Evolutionary conservation across 2,797 vertebrate species (phyloP).

Genomic region (Pygocentrus nattereri): DNA sequence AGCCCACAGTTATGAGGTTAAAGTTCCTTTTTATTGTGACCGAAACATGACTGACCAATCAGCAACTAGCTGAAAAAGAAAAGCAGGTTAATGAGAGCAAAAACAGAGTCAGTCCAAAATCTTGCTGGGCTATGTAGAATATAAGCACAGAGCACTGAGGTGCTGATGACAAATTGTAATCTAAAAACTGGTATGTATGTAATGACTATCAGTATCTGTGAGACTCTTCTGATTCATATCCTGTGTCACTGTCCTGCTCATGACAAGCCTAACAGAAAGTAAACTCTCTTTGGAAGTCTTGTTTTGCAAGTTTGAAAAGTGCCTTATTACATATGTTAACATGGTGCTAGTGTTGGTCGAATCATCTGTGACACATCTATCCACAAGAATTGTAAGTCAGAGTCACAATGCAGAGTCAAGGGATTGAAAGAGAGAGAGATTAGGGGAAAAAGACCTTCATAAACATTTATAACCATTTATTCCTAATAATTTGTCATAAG

Average conservation of each 20-base stretch:
- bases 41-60: neutral
- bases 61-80: neutral
- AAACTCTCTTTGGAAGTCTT: constrained; percentile 24
- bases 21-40: neutral
- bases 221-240: constrained; percentile 44
- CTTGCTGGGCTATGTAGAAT: constrained; percentile 17
- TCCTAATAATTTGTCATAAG: no score
- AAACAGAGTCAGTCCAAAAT: neutral
- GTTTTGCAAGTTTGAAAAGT: constrained; percentile 31
- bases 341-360: neutral
- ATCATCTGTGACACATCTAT: constrained; percentile 27
- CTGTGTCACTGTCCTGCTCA: constrained; percentile 17
- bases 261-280: constrained; percentile 7
- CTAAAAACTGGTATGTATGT: constrained; percentile 28
- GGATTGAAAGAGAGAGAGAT: neutral
- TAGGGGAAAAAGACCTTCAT: neutral
- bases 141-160: constrained; percentile 20
- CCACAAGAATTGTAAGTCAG: constrained; percentile 70
- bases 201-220: constrained; percentile 18
- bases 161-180: constrained; percentile 20
- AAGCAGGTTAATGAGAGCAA: neutral
- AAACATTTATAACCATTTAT: no score
- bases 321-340: constrained; percentile 29
- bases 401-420: constrained; percentile 26
- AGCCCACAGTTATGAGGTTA: neutral